Percentiles rank a stretch among this genome's conserved stretches.
These are phyloP conservation scores for Cyanistes caeruleus DNA, from an alignment of 2,113 vertebrate genomes.

Conservation along the genomic window DNA sequence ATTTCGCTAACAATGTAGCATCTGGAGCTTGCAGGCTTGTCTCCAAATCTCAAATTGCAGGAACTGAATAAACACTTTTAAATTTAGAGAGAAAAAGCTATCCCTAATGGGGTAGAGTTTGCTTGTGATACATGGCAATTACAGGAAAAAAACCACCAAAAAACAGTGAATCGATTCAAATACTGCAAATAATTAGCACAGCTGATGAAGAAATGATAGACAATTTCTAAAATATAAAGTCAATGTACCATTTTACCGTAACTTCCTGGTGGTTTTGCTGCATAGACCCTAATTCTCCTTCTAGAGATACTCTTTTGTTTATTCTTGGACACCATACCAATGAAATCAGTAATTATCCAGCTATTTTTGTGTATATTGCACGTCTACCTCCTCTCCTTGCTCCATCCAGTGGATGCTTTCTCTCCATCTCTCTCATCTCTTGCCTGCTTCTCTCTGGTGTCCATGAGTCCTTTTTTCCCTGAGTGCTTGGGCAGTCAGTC, in stretches of 20 bases:
- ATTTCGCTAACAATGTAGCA: background rate
- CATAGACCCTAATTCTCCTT: background rate
- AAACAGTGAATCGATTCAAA: background rate
- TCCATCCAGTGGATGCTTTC: background rate
- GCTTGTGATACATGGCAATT: background rate
- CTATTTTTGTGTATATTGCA: background rate
- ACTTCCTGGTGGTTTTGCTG: background rate
- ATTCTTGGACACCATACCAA: background rate
- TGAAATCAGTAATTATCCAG: background rate
- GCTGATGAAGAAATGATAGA: background rate
- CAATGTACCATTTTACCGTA: background rate
- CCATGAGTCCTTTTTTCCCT: background rate
- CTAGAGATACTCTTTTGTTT: background rate
- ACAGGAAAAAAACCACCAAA: background rate
- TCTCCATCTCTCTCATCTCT: background rate
- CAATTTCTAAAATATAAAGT: background rate
- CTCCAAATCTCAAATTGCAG: background rate
- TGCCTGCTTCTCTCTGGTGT: background rate
- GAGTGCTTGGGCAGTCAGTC: background rate
- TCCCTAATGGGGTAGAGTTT: background rate
- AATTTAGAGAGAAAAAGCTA: background rate
- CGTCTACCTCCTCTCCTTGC: background rate
- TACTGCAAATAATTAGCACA: background rate
- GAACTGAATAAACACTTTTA: constrained; percentile 18
- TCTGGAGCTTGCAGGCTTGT: background rate